Percentiles rank a stretch among this genome's conserved stretches.
phyloP scores from a whole-genome alignment of 53 echinoderm and acorn worm genomes.

The Echinarachnius parma region DNA sequence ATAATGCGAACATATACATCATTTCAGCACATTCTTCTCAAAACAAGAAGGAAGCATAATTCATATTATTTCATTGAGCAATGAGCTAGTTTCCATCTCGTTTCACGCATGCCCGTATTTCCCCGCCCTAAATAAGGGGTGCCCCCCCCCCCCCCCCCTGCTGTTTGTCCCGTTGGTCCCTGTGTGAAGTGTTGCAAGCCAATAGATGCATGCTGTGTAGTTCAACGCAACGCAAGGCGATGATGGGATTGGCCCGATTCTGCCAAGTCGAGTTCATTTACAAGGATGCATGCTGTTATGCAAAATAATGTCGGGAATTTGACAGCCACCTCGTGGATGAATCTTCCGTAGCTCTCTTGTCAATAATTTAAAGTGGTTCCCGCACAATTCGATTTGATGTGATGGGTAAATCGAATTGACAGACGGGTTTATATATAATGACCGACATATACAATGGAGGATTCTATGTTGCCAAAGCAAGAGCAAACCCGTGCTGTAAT shows the following conservation, averaged over 20 bases:
- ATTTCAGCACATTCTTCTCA: too few relatives aligned
- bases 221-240: conserved; percentile 6
- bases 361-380: conserved; percentile 17
- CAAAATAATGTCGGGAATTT: conserved; percentile 38
- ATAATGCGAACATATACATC: too few relatives aligned
- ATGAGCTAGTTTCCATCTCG: too few relatives aligned
- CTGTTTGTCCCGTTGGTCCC: conserved; percentile 4
- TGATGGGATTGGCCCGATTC: not conserved
- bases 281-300: conserved; percentile 42
- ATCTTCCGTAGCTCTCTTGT: conserved; percentile 10
- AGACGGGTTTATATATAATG: conserved; percentile 19
- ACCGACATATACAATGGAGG: conserved; percentile 3
- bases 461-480: conserved; percentile 19
- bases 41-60: too few relatives aligned
- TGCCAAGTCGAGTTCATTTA: conserved; percentile 24
- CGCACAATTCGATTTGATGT: conserved; percentile 9
- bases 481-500: conserved; percentile 7
- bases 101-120: not conserved
- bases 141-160: conserved; percentile 3
- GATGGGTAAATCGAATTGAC: conserved; percentile 32
- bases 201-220: conserved; percentile 29
- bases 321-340: conserved; percentile 40
- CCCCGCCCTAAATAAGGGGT: conserved; percentile 26
- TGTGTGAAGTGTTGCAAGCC: not conserved
- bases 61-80: too few relatives aligned